Percentiles rank a stretch among this genome's conserved stretches.
phyloP scores from a whole-genome alignment of 2,888 invertebrate species.

The Phania funesta region DNA sequence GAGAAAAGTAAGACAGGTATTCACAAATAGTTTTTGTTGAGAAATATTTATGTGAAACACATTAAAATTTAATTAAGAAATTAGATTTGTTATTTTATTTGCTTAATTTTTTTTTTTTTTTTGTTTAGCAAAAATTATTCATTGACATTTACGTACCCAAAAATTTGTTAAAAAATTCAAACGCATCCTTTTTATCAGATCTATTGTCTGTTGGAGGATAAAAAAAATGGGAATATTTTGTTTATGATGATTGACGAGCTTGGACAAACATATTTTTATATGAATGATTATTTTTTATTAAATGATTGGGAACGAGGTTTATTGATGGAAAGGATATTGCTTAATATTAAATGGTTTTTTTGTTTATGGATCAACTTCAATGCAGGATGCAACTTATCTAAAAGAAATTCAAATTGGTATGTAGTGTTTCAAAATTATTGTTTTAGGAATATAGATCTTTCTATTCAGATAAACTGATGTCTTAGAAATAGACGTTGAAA shows the following conservation, averaged over 20 bases:
- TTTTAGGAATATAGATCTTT: no score
- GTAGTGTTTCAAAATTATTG: no score
- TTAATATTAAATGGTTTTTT: no score
- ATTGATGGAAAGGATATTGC: no score
- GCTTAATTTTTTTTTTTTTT: constrained; percentile 14
- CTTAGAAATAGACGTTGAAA: no score
- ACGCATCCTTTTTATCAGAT: constrained; percentile 73
- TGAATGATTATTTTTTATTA: neutral
- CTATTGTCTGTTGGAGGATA: constrained; percentile 72
- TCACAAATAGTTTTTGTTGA: neutral
- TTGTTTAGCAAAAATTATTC: neutral
- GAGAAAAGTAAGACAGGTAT: neutral
- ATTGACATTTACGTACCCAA: constrained; percentile 72
- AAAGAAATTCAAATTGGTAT: no score
- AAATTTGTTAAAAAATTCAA: constrained; percentile 73
- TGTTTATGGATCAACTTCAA: no score
- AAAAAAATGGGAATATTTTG: constrained; percentile 61
- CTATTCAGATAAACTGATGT: no score
- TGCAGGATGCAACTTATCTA: no score
- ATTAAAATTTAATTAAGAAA: neutral
- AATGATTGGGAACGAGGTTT: no score
- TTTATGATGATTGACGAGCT: constrained; percentile 44
- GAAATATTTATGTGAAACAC: neutral
- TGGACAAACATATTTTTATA: neutral
- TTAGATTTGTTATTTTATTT: neutral